Evolutionary conservation across 2,113 vertebrate species (phyloP), one percentile per base, ranked within the genome.

Genomic region (Ascaphus truei): DNA sequence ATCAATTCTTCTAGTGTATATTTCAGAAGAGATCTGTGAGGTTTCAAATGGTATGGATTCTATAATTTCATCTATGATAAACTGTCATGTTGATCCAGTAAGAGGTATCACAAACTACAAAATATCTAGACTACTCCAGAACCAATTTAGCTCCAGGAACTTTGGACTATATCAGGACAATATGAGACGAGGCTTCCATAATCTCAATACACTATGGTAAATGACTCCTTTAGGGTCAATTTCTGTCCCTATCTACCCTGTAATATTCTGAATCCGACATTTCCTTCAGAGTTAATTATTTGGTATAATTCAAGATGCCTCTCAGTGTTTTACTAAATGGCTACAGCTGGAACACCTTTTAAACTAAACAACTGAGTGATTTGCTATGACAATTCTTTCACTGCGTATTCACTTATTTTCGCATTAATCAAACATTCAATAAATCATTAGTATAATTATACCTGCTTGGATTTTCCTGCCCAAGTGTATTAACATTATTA

Each of bases 401-500:
- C 83, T 78, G 59, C 81, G 84, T 84, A 76, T 89, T 86, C 83
- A 75, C 79, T 90, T 87, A 89, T 85, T 88, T 89, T 86, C 82
- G 79, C 89, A 91, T 90, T 88, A 90, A 89, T 90, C 90, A 89
- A 88, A 86, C 75, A 77, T 85, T 88, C 85, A 88, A 86, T 90
- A 86, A 88, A 90, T 90, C 87, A 89, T 89, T 90, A 85, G 82
- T 84, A 68, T 89, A 89, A 91, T 91, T 88, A 84, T 76, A 89
- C 81, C 80, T 85, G 75, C 72, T 84, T 77, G 77, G 76, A 68
- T 77, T 81, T 78, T 77, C 73, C 52, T 77, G 75, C 77, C 75
- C 75, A 52, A 72, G 75, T 62, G 65, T 78, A 77, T 86, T 83
- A 89, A 79, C 78, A 81, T 62, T 73, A 72, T 79, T 77, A 76